These are phyloP conservation scores for Leucophenga montana DNA, from an alignment of 2,888 invertebrate genomes.

Conservation along the genomic window DNA sequence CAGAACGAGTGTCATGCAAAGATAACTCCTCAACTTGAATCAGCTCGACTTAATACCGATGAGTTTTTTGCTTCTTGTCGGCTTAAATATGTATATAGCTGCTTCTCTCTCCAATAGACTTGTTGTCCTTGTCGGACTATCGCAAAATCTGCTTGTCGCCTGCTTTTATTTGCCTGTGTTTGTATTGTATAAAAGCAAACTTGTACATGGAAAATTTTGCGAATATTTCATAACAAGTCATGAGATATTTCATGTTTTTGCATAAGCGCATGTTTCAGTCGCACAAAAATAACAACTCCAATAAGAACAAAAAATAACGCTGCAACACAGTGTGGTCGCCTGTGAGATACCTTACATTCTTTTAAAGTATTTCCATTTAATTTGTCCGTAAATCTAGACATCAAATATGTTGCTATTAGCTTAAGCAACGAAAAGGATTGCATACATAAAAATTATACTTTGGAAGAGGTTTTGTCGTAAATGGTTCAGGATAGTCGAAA, in stretches of 20 bases:
- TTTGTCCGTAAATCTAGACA: no score
- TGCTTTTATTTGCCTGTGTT: background rate
- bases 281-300: background rate
- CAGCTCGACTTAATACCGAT: slow-evolving; percentile 3
- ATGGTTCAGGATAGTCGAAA: no score
- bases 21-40: slow-evolving; percentile 8
- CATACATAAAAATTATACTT: no score
- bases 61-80: background rate
- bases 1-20: slow-evolving; percentile 7
- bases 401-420: no score
- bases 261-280: slow-evolving; percentile 6
- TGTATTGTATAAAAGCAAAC: background rate
- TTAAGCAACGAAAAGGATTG: no score
- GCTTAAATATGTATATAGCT: no score
- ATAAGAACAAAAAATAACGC: no score
- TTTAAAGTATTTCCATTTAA: no score
- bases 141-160: slow-evolving; percentile 4
- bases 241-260: slow-evolving; percentile 14
- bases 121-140: background rate
- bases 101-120: no score
- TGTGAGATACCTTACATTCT: no score
- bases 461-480: no score
- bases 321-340: no score
- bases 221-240: slow-evolving; percentile 59
- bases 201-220: slow-evolving; percentile 48